Conservation (phyloP, 2,888 invertebrate genomes). For the Agapostemon virescens region DNA sequence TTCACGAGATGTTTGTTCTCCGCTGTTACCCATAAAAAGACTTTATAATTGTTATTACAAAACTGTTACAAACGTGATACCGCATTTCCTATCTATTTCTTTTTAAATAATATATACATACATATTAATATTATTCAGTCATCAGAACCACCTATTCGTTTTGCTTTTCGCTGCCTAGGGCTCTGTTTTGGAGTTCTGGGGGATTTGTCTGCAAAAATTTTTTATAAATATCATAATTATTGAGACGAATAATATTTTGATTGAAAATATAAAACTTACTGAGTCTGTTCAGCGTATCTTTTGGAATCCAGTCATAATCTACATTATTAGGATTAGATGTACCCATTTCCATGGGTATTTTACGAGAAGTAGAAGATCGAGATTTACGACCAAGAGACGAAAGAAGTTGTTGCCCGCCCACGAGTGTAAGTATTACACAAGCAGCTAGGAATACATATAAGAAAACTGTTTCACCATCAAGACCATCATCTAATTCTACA, state of each 20-base stretch:
- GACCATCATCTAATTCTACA: slow-evolving; percentile 96
- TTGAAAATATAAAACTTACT: slow-evolving; percentile 84
- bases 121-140: slow-evolving; percentile 79
- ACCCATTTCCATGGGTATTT: slow-evolving; percentile 91
- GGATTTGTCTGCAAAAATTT: slow-evolving; percentile 86
- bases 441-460: slow-evolving; percentile 97
- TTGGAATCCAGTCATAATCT: slow-evolving; percentile 99
- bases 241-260: background rate
- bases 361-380: slow-evolving; percentile 84
- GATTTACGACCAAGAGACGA: slow-evolving; percentile 90
- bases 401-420: slow-evolving; percentile 93
- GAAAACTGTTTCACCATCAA: slow-evolving; percentile 99
- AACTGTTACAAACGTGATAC: slow-evolving; percentile 36
- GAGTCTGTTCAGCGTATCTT: slow-evolving; percentile 90
- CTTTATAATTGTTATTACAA: slow-evolving; percentile 30
- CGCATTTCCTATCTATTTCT: slow-evolving; percentile 31
- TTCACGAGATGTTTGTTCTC: slow-evolving; percentile 1
- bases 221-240: slow-evolving; percentile 16
- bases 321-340: slow-evolving; percentile 94
- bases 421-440: slow-evolving; percentile 91
- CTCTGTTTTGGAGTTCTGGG: slow-evolving; percentile 85
- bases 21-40: slow-evolving; percentile 14
- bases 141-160: slow-evolving; percentile 87
- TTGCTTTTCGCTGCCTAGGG: slow-evolving; percentile 89
- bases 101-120: slow-evolving; percentile 57